Base-by-base conservation (phyloP, 2,797 vertebrate species). In the Martes flavigula region DNA sequence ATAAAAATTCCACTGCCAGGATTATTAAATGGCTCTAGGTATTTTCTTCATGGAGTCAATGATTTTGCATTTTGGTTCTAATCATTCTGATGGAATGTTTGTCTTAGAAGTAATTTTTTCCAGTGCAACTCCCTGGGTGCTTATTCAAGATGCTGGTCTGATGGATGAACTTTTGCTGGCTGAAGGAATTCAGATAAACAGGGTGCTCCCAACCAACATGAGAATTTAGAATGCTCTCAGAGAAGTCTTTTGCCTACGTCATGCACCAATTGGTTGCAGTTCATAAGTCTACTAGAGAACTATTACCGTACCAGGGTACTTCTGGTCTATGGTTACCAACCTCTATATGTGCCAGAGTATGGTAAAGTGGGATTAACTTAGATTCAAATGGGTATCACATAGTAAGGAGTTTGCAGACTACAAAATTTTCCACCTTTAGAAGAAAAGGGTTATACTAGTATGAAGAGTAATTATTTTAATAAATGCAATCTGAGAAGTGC, bases 21-120 rank as follows among this genome's bases (percentile, higher is more conserved):
- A 35, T 89, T 91, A 56, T 62, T 82, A 83, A 87, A 54, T 60
- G 27, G 32, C 93, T 95, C 23, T 77, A 79, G 75, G 38, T 48
- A 85, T 95, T 95, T 72, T 93, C 48, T 92, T 96, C 51, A 97
- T 43, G 73, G n/a, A 85, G 73, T 95, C 51, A 82, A 32, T 83
- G 56, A 91, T 75, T 96, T 95, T 95, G 64, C 35, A 78, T 91
- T 96, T 94, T 95, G 68, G 35, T 96, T 91, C 64, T 92, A 90
- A 94, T 93, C 73, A 86, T 91, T 92, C 85, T 75, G 92, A 94
- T 10, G n/a, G 73, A 97, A 96, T 94, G 35, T 96, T 97, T 92
- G 64, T 93, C 48, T 91, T 97, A 84, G 94, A 95, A 97, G 91
- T 92, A 81, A 90, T 96, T 98, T 96, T 97, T 98, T 98, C 97